A percentile compares a stretch with the other conserved stretches of the same genome.
These are phyloP conservation scores for Bombus turneri DNA, from an alignment of 1,140 invertebrate species.

Conservation along the genomic window DNA sequence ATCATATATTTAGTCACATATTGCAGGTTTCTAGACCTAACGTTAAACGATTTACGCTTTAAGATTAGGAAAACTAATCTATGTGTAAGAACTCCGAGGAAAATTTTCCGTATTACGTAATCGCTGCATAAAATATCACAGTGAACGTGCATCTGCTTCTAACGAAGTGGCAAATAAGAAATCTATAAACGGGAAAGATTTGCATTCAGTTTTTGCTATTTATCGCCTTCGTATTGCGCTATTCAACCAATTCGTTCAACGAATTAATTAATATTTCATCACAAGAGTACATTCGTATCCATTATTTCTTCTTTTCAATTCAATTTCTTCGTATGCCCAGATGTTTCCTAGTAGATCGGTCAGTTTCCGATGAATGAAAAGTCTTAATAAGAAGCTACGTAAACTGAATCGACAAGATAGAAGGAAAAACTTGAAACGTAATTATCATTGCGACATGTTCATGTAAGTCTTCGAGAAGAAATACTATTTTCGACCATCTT, in stretches of 20 bases:
- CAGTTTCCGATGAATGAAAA: not conserved
- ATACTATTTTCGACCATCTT: not conserved
- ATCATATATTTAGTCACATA: not conserved
- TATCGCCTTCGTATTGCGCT: not conserved
- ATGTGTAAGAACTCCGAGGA: not conserved
- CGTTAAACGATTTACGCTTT: not conserved
- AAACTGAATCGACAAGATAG: not conserved
- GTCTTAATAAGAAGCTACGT: not conserved
- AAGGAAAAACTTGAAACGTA: not conserved
- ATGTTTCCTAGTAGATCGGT: not conserved
- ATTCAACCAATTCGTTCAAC: not conserved
- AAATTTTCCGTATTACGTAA: not conserved
- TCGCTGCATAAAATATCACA: not conserved
- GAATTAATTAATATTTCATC: not conserved
- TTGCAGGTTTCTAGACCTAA: not conserved
- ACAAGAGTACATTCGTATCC: not conserved
- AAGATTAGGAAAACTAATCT: not conserved
- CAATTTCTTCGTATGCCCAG: too few species aligned
- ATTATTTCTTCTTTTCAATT: not conserved
- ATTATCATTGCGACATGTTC: not conserved
- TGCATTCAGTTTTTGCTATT: not conserved
- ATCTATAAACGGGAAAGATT: not conserved
- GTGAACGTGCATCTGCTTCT: not conserved
- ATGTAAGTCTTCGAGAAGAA: not conserved
- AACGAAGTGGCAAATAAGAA: not conserved